Conservation (phyloP, 2,888 invertebrate genomes). For the Leptura quadrifasciata region DNA sequence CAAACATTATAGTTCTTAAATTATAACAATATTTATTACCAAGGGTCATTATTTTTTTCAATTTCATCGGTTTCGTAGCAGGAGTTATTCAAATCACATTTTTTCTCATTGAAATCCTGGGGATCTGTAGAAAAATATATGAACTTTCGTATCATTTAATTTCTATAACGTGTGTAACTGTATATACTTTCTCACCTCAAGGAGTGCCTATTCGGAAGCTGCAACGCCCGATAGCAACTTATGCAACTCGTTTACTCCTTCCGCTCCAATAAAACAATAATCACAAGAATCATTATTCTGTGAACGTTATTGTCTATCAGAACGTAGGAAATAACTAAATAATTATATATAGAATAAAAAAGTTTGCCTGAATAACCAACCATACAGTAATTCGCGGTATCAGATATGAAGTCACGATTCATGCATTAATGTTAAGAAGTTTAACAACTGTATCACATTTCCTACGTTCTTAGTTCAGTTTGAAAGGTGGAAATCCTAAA, state of each 20-base stretch:
- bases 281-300: background rate
- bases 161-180: too few species aligned
- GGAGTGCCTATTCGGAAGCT: too few species aligned
- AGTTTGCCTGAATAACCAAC: background rate
- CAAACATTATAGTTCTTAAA: too few species aligned
- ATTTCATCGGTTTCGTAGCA: too few species aligned
- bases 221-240: too few species aligned
- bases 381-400: constrained; percentile 1
- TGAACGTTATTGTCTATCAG: background rate
- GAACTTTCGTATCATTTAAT: too few species aligned
- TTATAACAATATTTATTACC: too few species aligned
- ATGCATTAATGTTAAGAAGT: background rate
- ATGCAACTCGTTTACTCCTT: background rate
- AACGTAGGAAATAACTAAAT: background rate
- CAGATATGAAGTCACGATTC: background rate
- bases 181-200: too few species aligned
- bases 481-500: background rate
- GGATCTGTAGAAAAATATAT: too few species aligned
- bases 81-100: too few species aligned
- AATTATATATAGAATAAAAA: background rate
- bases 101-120: too few species aligned
- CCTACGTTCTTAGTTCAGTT: background rate
- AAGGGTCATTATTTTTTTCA: too few species aligned
- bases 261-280: constrained; percentile 3
- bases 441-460: background rate